Evolutionary conservation across 2,888 invertebrate genomes (phyloP).

Genomic region (Lissonota sp.): DNA sequence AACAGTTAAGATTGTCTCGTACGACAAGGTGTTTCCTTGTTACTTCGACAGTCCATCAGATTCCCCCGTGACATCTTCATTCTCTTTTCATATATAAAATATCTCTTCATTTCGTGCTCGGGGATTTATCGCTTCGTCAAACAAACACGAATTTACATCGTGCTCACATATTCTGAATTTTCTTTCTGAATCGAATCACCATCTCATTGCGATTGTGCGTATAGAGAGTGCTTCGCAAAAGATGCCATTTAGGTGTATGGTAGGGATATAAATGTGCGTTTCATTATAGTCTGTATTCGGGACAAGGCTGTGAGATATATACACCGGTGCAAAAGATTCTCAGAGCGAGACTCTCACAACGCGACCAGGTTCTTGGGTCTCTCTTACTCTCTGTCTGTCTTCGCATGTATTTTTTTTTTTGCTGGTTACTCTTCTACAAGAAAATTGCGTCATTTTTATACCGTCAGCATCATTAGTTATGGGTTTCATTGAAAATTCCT

Average conservation of each 20-base stretch:
- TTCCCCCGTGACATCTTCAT: conserved; percentile 23
- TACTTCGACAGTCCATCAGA: background rate
- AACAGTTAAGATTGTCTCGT: conserved; percentile 50
- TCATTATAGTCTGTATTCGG: conserved; percentile 54
- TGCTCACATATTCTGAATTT: conserved; percentile 6
- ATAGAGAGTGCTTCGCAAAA: background rate
- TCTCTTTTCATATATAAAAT: conserved; percentile 38
- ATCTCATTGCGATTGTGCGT: conserved; percentile 23
- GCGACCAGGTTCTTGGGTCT: conserved; percentile 30
- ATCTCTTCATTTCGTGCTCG: conserved; percentile 39
- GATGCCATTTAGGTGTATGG: background rate
- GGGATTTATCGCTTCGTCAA: conserved; percentile 44
- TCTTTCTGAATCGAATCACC: conserved; percentile 42
- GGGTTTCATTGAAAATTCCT: conserved; percentile 12
- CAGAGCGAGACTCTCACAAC: conserved; percentile 39
- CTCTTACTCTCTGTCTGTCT: background rate
- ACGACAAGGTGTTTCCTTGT: conserved; percentile 53
- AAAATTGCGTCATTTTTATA: conserved; percentile 45
- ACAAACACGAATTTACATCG: conserved; percentile 1
- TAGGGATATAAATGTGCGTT: conserved; percentile 13
- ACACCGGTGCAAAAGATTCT: conserved; percentile 43
- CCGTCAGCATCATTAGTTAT: conserved; percentile 21
- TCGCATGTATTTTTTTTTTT: background rate
- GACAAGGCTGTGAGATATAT: conserved; percentile 63
- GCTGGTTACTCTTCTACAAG: conserved; percentile 1